These are phyloP conservation scores for Cheilosia scutellata DNA, from an alignment of 2,888 invertebrate genomes.

Conservation along the genomic window DNA sequence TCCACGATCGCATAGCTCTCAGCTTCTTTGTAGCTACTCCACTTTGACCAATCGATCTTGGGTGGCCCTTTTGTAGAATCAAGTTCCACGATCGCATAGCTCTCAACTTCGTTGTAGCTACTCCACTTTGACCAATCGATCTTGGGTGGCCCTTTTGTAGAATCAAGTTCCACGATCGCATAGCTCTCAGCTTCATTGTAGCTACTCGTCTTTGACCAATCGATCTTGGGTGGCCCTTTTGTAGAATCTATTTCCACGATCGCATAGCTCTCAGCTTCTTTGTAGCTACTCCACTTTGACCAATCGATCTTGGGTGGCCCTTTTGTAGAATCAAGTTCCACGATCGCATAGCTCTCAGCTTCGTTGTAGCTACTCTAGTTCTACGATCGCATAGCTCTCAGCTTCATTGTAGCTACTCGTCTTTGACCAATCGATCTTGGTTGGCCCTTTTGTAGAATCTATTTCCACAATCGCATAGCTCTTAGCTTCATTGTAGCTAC, in stretches of 20 bases:
- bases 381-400: neutral
- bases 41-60: neutral
- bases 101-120: neutral
- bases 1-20: neutral
- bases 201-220: neutral
- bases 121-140: constrained; percentile 1
- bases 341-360: neutral
- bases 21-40: neutral
- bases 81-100: neutral
- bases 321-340: neutral
- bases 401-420: neutral
- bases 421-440: neutral
- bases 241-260: neutral
- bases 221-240: neutral
- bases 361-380: neutral
- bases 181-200: neutral
- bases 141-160: neutral
- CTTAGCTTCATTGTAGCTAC: neutral
- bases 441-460: neutral
- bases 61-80: neutral
- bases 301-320: neutral
- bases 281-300: neutral
- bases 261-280: neutral
- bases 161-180: neutral
- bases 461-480: neutral